Conservation (phyloP, 1,140 invertebrate genomes). For the Hermetia illucens region DNA sequence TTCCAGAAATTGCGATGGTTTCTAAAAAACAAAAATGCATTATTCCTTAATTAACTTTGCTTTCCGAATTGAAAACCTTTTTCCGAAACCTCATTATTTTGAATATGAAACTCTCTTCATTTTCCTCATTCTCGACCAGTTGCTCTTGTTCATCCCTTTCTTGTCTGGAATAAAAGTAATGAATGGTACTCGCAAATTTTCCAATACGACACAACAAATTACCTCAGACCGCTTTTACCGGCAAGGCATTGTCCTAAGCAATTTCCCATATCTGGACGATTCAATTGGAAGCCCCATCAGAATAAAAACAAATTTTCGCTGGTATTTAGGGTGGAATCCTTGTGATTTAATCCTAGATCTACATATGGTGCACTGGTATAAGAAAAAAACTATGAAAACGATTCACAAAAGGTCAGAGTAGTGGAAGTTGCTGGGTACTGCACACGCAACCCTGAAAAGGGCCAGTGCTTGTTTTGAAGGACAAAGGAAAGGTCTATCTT, state of each 20-base stretch:
- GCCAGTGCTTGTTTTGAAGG: no score
- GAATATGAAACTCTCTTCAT: constrained; percentile 18
- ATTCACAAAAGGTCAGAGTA: no score
- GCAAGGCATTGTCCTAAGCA: neutral
- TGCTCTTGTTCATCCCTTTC: constrained; percentile 19
- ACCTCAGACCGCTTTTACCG: neutral
- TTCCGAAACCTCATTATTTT: constrained; percentile 21
- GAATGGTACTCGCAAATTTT: constrained; percentile 6
- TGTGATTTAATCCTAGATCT: no score
- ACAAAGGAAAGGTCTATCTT: no score
- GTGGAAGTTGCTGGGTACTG: no score
- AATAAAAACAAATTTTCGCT: no score
- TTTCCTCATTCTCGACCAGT: no score
- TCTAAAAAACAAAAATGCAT: constrained; percentile 9
- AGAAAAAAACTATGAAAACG: no score
- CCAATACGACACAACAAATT: neutral
- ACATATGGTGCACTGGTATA: no score
- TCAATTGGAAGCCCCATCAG: neutral
- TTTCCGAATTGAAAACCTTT: constrained; percentile 5
- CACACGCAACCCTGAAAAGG: no score
- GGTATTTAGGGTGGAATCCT: no score
- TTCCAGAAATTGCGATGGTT: constrained; percentile 19
- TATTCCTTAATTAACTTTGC: neutral
- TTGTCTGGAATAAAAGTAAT: constrained; percentile 14
- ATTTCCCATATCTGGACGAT: neutral